Percentiles rank a stretch among this genome's conserved stretches.
These are phyloP conservation scores for Magallana ariakensis DNA, from an alignment of 1,140 invertebrate genomes.

Conservation along the genomic window DNA sequence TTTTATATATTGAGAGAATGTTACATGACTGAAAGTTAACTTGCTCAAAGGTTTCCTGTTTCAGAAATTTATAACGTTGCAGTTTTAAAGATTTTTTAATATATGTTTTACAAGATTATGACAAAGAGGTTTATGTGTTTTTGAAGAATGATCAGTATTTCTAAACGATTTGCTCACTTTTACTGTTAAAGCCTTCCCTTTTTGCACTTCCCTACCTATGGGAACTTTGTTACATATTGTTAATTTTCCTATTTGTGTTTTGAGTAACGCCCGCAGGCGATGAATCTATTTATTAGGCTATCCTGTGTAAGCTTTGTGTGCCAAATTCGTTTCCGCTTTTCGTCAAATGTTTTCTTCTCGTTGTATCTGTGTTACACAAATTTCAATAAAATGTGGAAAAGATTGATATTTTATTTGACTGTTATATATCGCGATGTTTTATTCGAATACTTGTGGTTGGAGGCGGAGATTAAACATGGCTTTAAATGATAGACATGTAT, in stretches of 20 bases:
- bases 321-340: constrained; percentile 12
- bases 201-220: background rate
- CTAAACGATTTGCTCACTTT: background rate
- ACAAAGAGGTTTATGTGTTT: background rate
- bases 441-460: too few species aligned
- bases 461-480: too few species aligned
- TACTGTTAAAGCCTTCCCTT: background rate
- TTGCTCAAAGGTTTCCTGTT: constrained; percentile 7
- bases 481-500: too few species aligned
- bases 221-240: background rate
- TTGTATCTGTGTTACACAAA: constrained; percentile 13
- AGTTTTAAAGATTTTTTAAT: background rate
- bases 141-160: background rate
- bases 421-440: background rate
- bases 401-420: background rate
- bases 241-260: background rate
- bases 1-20: background rate
- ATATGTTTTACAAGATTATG: background rate
- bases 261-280: background rate
- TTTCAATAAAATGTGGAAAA: constrained; percentile 9
- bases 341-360: background rate
- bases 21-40: constrained; percentile 4
- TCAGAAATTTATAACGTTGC: background rate
- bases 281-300: background rate
- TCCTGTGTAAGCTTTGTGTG: background rate